These are phyloP conservation scores for Alaudala cheleensis DNA, from an alignment of 2,113 vertebrate species.

Conservation along the genomic window DNA sequence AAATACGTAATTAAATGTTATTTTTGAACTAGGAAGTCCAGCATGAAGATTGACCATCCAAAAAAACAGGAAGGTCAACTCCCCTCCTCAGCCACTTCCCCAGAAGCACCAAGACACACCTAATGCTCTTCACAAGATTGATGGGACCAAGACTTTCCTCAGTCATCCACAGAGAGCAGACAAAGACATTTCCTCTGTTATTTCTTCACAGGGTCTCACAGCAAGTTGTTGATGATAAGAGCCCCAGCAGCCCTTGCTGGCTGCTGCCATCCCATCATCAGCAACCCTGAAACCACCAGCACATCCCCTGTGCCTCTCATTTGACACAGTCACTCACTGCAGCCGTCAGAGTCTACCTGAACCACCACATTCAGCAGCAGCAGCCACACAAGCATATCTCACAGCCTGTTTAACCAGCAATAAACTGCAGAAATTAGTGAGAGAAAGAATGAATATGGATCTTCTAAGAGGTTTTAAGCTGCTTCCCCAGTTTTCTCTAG, in stretches of 20 bases:
- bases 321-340: not conserved
- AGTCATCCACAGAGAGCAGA: not conserved
- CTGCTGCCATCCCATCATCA: not conserved
- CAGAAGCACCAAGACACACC: not conserved
- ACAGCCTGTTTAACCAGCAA: not conserved
- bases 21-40: not conserved
- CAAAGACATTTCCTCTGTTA: not conserved
- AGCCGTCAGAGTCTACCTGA: not conserved
- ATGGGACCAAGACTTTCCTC: not conserved
- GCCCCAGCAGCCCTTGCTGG: not conserved
- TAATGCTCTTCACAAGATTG: not conserved
- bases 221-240: not conserved
- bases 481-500: not conserved
- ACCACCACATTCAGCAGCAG: not conserved
- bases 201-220: fast-evolving
- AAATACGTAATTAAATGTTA: not conserved
- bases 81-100: not conserved
- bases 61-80: not conserved
- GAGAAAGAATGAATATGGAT: not conserved
- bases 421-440: not conserved
- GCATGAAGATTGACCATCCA: not conserved
- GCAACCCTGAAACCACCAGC: not conserved
- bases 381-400: not conserved
- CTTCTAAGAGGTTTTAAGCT: not conserved
- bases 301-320: not conserved